phyloP scores from a whole-genome alignment of 2,888 invertebrate genomes.

The Esperia sulphurella region DNA sequence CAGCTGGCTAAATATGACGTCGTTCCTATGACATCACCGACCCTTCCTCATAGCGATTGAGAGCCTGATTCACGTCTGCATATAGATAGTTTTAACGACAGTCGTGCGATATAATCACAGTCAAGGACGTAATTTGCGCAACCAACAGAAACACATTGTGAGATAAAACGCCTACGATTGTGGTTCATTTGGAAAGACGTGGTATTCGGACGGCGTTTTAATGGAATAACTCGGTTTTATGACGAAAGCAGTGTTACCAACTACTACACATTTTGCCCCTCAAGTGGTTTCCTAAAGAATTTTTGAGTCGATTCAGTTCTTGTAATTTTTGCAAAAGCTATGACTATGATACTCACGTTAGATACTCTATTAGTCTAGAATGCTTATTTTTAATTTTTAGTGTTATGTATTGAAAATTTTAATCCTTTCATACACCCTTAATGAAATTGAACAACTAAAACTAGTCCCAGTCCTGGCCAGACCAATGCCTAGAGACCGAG shows the following conservation, averaged over 20 bases:
- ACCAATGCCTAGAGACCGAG: too few relatives aligned
- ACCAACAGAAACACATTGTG: conserved; percentile 25
- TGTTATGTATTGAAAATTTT: too few relatives aligned
- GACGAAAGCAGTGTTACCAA: neutral
- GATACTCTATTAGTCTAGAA: too few relatives aligned
- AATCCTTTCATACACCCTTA: too few relatives aligned
- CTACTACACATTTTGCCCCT: too few relatives aligned
- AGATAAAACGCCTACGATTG: conserved; percentile 35
- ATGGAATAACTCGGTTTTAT: conserved; percentile 16
- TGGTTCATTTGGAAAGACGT: conserved; percentile 23
- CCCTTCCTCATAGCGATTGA: conserved; percentile 20
- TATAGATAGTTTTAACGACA: conserved; percentile 19
- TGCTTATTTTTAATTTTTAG: too few relatives aligned
- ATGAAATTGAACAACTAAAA: too few relatives aligned
- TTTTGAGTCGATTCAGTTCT: too few relatives aligned
- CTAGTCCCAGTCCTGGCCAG: too few relatives aligned
- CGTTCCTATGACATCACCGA: conserved; percentile 44
- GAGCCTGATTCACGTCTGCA: conserved; percentile 29
- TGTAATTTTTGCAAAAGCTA: too few relatives aligned
- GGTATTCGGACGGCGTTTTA: conserved; percentile 27
- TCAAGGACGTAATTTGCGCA: conserved; percentile 34
- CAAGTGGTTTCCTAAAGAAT: too few relatives aligned
- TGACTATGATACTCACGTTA: too few relatives aligned
- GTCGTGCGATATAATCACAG: conserved; percentile 23
- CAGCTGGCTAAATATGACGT: conserved; percentile 25